Conservation (phyloP, 2,888 invertebrate species). For the Synergus gifuensis region DNA sequence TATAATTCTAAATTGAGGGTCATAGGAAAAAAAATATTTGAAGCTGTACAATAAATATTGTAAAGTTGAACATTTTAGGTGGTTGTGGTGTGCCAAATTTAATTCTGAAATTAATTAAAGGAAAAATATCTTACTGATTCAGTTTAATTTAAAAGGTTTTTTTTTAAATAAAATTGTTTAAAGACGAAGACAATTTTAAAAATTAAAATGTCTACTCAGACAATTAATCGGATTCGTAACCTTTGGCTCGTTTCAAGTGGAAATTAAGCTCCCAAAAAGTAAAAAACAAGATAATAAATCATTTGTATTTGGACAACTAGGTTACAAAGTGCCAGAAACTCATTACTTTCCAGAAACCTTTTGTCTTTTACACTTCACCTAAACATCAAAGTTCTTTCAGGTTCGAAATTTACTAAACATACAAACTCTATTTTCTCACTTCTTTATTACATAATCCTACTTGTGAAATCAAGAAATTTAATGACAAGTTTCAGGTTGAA, state of each 20-base stretch:
- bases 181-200: not conserved
- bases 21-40: no score
- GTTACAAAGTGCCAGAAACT: slow-evolving; percentile 12
- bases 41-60: no score
- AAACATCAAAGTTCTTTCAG: not conserved
- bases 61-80: no score
- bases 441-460: not conserved
- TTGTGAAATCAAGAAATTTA: not conserved
- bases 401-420: not conserved
- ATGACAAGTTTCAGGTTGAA: not conserved
- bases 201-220: not conserved
- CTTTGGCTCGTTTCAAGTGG: not conserved
- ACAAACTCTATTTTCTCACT: not conserved
- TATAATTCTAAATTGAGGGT: no score
- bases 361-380: not conserved
- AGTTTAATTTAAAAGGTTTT: not conserved
- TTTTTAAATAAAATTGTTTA: not conserved
- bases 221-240: not conserved
- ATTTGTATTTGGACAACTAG: not conserved
- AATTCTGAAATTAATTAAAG: no score
- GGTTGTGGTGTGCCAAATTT: no score
- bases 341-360: slow-evolving; percentile 16
- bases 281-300: slow-evolving; percentile 10
- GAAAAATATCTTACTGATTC: no score
- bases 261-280: not conserved